Evolutionary conservation across 2,888 invertebrate species (phyloP).

Genomic region (Pristionchus maxplancki): DNA sequence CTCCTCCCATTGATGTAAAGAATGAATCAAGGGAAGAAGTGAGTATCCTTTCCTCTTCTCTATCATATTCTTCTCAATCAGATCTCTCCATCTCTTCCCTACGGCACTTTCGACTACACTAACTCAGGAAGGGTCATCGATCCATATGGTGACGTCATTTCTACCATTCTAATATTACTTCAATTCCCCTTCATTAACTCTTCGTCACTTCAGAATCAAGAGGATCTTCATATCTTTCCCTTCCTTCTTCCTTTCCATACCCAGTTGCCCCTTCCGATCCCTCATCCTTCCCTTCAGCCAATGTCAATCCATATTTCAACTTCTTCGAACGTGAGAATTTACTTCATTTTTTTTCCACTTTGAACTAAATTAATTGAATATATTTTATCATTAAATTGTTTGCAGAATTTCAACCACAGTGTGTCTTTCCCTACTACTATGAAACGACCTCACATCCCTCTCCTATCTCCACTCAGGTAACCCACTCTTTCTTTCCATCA

Average conservation of each 20-base stretch:
- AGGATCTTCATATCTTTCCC: neutral
- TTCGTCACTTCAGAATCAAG: neutral
- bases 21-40: neutral
- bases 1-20: neutral
- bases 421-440: too few relatives aligned
- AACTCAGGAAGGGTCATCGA: neutral
- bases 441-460: too few relatives aligned
- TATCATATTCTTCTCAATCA: neutral
- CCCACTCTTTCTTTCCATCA: neutral
- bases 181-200: neutral
- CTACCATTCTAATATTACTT: neutral
- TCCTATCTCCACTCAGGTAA: neutral
- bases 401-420: too few relatives aligned
- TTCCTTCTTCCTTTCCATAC: neutral
- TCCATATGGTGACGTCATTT: conserved; percentile 2
- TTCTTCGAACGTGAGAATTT: neutral
- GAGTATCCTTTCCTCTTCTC: neutral
- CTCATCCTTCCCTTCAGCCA: neutral
- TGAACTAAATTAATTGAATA: too few relatives aligned
- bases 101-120: neutral
- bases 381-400: too few relatives aligned
- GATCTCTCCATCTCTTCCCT: neutral
- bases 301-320: neutral
- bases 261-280: neutral
- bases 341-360: too few relatives aligned